Conservation (phyloP, 2,888 invertebrate genomes). For the Andrena haemorrhoa region DNA sequence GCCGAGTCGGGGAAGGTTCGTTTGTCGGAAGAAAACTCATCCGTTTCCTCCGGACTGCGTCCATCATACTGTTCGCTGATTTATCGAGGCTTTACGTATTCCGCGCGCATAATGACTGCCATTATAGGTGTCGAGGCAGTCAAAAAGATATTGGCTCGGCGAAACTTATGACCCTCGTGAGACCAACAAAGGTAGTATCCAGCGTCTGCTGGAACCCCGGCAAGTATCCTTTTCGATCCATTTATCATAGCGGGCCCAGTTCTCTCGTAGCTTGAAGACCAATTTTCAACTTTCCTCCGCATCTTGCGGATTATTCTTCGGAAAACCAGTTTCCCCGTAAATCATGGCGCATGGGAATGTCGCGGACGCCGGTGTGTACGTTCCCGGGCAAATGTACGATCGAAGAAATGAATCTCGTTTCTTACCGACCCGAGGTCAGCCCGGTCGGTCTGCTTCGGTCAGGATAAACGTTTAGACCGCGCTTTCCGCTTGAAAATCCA, state of each 20-base stretch:
- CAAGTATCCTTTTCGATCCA: constrained; percentile 54
- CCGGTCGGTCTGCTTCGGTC: neutral
- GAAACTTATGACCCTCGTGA: constrained; percentile 52
- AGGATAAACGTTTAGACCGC: neutral
- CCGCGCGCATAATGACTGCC: constrained; percentile 53
- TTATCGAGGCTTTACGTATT: constrained; percentile 52
- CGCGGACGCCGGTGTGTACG: constrained; percentile 7
- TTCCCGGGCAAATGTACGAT: constrained; percentile 31
- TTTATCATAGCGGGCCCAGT: constrained; percentile 51
- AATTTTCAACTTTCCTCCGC: constrained; percentile 68
- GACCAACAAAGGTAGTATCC: constrained; percentile 45
- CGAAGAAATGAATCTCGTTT: constrained; percentile 43
- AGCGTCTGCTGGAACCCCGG: constrained; percentile 28
- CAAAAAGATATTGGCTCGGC: constrained; percentile 56
- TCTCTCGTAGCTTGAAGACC: constrained; percentile 51
- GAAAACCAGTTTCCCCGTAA: constrained; percentile 58
- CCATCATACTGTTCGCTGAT: constrained; percentile 31
- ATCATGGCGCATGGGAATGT: constrained; percentile 37
- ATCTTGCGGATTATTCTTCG: constrained; percentile 60
- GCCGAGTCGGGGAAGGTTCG: neutral
- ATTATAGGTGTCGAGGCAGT: constrained; percentile 32
- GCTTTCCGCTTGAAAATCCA: neutral
- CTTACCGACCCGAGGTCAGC: constrained; percentile 11
- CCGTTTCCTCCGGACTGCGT: neutral
- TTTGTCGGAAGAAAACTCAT: neutral